Percentiles rank a stretch among this genome's conserved stretches.
Conservation (phyloP, 2,888 invertebrate genomes). For the Endotricha flammealis region DNA sequence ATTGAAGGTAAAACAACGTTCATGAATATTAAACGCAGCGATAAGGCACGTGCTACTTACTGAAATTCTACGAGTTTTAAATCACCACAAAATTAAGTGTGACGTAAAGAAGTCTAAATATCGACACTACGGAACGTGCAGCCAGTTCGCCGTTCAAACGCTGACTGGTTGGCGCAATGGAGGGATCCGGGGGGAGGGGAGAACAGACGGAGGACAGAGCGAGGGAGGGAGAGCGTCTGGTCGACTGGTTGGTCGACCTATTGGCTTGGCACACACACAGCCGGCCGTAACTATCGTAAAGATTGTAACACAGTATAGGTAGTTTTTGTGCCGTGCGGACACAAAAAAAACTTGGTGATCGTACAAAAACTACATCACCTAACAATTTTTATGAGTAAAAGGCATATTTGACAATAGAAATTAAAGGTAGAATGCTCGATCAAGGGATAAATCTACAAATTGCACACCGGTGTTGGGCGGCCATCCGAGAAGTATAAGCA, state of each 20-base stretch:
- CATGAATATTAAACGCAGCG: conserved; percentile 23
- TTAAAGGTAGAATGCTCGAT: too few species aligned
- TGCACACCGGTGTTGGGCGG: conserved; percentile 17
- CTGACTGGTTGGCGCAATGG: conserved; percentile 65
- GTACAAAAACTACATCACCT: too few species aligned
- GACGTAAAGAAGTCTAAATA: conserved; percentile 58
- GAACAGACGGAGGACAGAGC: conserved; percentile 58
- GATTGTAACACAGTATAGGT: conserved; percentile 50
- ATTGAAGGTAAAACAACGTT: conserved; percentile 24
- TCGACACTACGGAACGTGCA: conserved; percentile 32
- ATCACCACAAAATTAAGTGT: conserved; percentile 61
- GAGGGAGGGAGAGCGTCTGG: conserved; percentile 72
- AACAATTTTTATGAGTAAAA: too few species aligned
- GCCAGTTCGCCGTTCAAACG: conserved; percentile 42
- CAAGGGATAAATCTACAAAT: conserved; percentile 12
- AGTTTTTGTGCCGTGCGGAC: conserved; percentile 55
- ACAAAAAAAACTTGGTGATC: too few species aligned
- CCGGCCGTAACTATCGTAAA: conserved; percentile 46
- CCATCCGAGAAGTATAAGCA: conserved; percentile 45
- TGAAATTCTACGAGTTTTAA: conserved; percentile 45
- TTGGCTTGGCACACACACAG: conserved; percentile 63
- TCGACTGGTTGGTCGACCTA: conserved; percentile 76
- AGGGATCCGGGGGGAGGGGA: conserved; percentile 42
- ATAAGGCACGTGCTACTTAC: conserved; percentile 52
- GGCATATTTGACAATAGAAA: too few species aligned